phyloP scores from a whole-genome alignment of 2,888 invertebrate species.

The Caenorhabditis afra region DNA sequence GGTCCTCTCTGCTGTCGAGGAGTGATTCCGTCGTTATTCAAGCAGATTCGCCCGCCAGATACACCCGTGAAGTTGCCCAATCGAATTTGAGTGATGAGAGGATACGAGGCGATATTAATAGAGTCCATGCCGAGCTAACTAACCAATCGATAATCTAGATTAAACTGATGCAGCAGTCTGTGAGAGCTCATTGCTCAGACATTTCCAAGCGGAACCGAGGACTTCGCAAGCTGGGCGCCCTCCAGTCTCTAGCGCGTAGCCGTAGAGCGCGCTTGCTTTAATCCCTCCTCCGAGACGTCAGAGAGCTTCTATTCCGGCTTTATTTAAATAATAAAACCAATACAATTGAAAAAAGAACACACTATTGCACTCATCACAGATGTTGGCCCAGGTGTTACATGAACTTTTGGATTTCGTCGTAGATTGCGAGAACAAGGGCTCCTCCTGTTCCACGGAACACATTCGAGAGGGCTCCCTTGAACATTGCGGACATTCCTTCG shows the following conservation, averaged over 20 bases:
- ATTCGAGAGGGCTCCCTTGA: slow-evolving; percentile 85
- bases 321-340: neutral
- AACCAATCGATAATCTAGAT: neutral
- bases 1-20: slow-evolving; percentile 59
- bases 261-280: too few species aligned
- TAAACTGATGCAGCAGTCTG: too few species aligned
- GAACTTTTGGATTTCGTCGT: slow-evolving; percentile 85
- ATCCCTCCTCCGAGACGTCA: too few species aligned
- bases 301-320: neutral
- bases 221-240: too few species aligned
- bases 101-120: slow-evolving; percentile 30
- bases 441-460: slow-evolving; percentile 88
- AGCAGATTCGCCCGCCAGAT: slow-evolving; percentile 14
- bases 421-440: slow-evolving; percentile 92
- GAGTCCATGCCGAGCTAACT: slow-evolving; percentile 16
- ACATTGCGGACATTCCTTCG: slow-evolving; percentile 91
- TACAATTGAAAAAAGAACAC: neutral
- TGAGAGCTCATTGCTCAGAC: too few species aligned
- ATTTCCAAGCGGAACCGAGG: too few species aligned
- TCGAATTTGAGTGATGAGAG: slow-evolving; percentile 29
- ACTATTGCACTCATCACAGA: neutral
- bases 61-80: slow-evolving; percentile 27
- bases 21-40: slow-evolving; percentile 23
- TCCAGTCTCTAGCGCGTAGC: too few species aligned
- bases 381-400: slow-evolving; percentile 32